Base-by-base conservation (phyloP, 53 echinoderm and acorn worm genomes). In the Zoroaster sp. region DNA sequence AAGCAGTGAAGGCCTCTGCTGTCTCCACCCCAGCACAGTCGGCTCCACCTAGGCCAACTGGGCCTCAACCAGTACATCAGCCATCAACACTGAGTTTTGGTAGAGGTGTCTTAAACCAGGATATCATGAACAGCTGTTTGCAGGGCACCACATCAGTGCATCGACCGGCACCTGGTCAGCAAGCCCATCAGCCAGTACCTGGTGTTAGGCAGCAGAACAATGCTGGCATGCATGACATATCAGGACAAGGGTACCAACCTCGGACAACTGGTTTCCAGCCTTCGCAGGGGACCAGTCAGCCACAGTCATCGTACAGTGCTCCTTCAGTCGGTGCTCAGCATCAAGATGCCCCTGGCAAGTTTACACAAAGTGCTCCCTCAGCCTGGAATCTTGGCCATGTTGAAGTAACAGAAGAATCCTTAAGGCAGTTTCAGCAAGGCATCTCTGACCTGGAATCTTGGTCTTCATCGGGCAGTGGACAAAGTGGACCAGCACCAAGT, bases 81-180 rank as follows among this genome's bases (percentile, higher is more conserved):
- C 72, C 66, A 8, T 25, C 63, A 6, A n/a, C 32, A 17, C 36
- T 83, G 25, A 70, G 71, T 49, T 85, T 85, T 47, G 85, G 85
- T 23, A 18, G 85, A 21, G 85, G 85, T 44, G 85, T 85, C 15
- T 49, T 85, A 10, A 85, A 85, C 46, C 69, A 40, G 15, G 32
- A 44, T 21, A 32, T 85, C 3, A 85, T 85, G 13, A 71, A 44
- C 69, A 85, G 71, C 32, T 59, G 63, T 59, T 47, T 71, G 5
- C 85, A 35, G 36, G 71, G 51, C 15, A 14, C 51, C 33, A 47
- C 32, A 34, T 55, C 33, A 17, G 74, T 39, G 20, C 38, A 74
- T 33, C 77, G 0, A 32, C 31, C 15, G 31, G 47, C 13, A 33
- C 77, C 47, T 33, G 36, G 4, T 5, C 35, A 71, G 38, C 71